Percentiles rank a stretch among this genome's conserved stretches.
Evolutionary conservation across 2,888 invertebrate genomes (phyloP).

Genomic region (Catocala sponsa): DNA sequence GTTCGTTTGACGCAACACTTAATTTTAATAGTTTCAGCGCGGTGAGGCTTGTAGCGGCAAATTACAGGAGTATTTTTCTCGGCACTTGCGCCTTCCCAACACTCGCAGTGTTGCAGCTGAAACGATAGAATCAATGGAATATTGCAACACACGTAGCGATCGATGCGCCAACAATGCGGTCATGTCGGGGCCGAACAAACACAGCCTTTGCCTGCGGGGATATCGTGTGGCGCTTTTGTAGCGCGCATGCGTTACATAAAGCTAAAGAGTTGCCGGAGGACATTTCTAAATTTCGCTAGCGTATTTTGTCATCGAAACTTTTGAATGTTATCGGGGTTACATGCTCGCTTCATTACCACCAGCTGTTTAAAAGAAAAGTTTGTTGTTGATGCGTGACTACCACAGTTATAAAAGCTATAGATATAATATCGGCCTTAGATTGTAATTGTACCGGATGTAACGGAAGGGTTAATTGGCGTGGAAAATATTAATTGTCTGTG

Average conservation of each 20-base stretch:
- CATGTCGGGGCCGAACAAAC: constrained; percentile 53
- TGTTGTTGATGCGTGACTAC: constrained; percentile 20
- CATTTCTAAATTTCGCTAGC: constrained; percentile 5
- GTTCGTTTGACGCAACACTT: constrained; percentile 55
- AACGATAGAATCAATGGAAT: constrained; percentile 61
- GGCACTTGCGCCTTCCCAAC: constrained; percentile 56
- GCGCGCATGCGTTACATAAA: constrained; percentile 22
- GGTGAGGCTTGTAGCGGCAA: constrained; percentile 64
- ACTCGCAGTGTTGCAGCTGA: constrained; percentile 39
- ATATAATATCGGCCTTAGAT: constrained; percentile 17
- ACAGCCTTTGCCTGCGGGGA: constrained; percentile 18
- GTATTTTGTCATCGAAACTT: neutral
- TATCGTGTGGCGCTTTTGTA: constrained; percentile 14
- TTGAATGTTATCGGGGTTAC: neutral
- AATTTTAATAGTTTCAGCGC: constrained; percentile 63
- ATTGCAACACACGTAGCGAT: constrained; percentile 51
- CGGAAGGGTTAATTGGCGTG: constrained; percentile 36
- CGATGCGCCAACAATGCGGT: constrained; percentile 51
- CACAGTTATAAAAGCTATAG: constrained; percentile 24
- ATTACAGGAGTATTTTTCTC: constrained; percentile 68
- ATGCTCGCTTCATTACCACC: neutral
- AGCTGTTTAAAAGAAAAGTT: neutral
- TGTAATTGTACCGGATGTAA: constrained; percentile 25
- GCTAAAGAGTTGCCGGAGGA: constrained; percentile 14
- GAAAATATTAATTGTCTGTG: constrained; percentile 34